phyloP scores from a whole-genome alignment of 2,797 vertebrate genomes.

The Rhincodon typus region DNA sequence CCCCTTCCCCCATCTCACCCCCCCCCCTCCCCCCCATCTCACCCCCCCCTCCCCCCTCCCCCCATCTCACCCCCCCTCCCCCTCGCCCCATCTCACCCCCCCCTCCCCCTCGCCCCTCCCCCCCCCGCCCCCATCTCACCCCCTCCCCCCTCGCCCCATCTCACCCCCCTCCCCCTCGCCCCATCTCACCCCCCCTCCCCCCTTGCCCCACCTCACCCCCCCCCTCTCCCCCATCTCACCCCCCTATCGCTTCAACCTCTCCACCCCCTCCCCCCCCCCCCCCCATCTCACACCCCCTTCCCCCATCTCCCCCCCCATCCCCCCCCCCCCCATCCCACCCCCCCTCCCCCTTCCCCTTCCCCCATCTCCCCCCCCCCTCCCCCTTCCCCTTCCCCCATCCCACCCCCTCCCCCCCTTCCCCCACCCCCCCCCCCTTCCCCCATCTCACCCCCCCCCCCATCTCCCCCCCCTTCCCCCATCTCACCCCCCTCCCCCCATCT shows the following conservation, averaged over 20 bases:
- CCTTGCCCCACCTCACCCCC: accelerated
- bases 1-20: too few relatives aligned
- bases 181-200: neutral
- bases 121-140: too few relatives aligned
- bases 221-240: accelerated
- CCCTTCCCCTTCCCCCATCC: too few relatives aligned
- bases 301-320: neutral
- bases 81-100: too few relatives aligned
- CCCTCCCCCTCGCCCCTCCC: too few relatives aligned
- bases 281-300: accelerated
- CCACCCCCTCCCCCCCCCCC: neutral
- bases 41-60: too few relatives aligned
- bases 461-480: neutral
- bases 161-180: neutral
- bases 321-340: neutral
- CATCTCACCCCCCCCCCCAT: too few relatives aligned
- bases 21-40: too few relatives aligned
- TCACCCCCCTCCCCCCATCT: accelerated
- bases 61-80: too few relatives aligned
- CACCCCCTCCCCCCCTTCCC: accelerated
- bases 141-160: neutral
- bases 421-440: neutral
- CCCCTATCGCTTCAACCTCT: neutral
- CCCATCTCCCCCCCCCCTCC: accelerated
- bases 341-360: neutral